Evolutionary conservation across 2,888 invertebrate species (phyloP), one percentile per base, ranked within the genome.

Genomic region (Aplocera efformata): DNA sequence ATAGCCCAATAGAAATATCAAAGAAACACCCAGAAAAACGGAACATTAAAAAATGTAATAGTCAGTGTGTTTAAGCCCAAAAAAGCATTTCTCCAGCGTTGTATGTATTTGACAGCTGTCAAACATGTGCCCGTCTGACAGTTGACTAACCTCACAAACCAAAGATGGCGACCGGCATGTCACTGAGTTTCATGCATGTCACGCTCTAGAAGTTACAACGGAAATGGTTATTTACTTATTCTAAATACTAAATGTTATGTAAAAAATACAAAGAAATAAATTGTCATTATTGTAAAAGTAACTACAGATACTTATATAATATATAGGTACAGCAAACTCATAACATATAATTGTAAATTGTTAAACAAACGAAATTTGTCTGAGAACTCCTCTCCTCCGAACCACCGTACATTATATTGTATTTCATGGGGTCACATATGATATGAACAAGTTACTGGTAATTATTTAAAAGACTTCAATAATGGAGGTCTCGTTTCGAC

Each of bases 171-270:
- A 72, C 70, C 65, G 65, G 56, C 67, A 51, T 70, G 65, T 72
- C 80, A 75, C 72, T 73, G 71, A 67, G 72, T 76, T 77, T 72
- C 82, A 83, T 85, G 83, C 82, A 79, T 75, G 79, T 88, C 86
- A 88, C 82, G 85, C 79, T 85, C 86, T 88, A 88, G 66, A 86
- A 86, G 73, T 74, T 75, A 72, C 65, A 78, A 48, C 32, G 45
- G 42, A 51, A 53, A 47, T 39, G 40, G 44, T 50, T 45, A 45
- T 29, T 53, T 52, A 50, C 53, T 54, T 49, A 47, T 34, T 32
- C 32, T 39, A 45, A 55, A 24, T 34, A 49, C 31, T 21, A 30
- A 40, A 28, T 26, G 8, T 36, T 29, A 30, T 24, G 25, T 36
- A 28, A 26, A 34, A 36, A 11, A 27, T 26, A 34, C 10, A 32